Conservation (phyloP, 37 sponge, comb jelly and placozoan genomes). For the Crambe crambe region DNA sequence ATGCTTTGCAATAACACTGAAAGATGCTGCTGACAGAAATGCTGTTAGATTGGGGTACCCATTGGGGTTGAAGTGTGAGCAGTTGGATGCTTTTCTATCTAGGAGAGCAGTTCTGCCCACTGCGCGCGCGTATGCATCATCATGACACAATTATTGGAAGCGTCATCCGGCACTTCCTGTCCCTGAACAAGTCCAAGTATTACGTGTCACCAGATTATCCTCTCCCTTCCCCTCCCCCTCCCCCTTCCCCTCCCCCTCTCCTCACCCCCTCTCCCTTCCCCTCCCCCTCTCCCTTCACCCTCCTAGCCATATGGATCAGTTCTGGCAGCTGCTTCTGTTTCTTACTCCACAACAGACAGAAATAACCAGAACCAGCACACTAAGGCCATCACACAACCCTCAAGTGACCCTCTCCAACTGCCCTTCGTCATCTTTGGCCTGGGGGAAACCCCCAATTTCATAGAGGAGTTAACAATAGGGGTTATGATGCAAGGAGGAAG, state of each 20-base stretch:
- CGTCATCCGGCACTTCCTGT: too few relatives aligned
- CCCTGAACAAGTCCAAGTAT: too few relatives aligned
- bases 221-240: constrained; percentile 10
- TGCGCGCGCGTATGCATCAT: too few relatives aligned
- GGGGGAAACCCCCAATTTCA: constrained; percentile 65
- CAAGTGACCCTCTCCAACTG: constrained; percentile 26
- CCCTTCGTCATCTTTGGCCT: constrained; percentile 77
- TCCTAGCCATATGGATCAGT: constrained; percentile 54
- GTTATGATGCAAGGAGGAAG: neutral
- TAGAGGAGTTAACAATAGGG: constrained; percentile 53
- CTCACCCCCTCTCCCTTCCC: constrained; percentile 9
- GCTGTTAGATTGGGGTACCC: too few relatives aligned
- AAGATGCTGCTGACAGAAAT: too few relatives aligned
- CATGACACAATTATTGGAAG: too few relatives aligned
- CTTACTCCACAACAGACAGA: constrained; percentile 54
- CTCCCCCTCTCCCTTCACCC: neutral
- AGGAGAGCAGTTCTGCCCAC: too few relatives aligned
- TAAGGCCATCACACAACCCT: constrained; percentile 6
- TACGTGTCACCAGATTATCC: neutral
- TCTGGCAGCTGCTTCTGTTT: constrained; percentile 43
- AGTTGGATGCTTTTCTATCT: too few relatives aligned
- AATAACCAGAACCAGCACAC: constrained; percentile 22
- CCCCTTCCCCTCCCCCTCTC: constrained; percentile 11
- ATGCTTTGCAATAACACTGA: too few relatives aligned
- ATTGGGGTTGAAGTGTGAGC: too few relatives aligned